Base-by-base conservation (phyloP, 2,113 vertebrate genomes). In the Cariama cristata region DNA sequence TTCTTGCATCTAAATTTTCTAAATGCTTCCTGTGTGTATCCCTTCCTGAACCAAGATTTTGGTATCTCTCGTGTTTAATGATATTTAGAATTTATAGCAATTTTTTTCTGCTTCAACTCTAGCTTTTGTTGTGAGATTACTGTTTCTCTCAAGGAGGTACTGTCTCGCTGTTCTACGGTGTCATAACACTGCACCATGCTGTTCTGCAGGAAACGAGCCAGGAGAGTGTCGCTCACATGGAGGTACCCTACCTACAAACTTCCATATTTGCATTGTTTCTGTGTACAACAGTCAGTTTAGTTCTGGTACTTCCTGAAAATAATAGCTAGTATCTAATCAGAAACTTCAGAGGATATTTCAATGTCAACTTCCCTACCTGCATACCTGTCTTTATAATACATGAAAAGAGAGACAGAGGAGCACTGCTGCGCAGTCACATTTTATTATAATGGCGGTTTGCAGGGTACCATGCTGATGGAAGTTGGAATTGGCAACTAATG, bases 151-250 rank as follows among this genome's bases (percentile, higher is more conserved):
- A 11, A 20, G 85, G 75, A 88, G 62, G 23, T 53, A 6, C 11
- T 44, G 12, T 50, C 81, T 55, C 0, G 0, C 60, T 87, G 82
- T 19, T 75, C 50, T 11, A 0, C 2, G 1, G 44, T 64, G 79
- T 69, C 24, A 12, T 56, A 60, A 1, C 45, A 6, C 13, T 19
- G 40, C 38, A 5, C 23, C 55, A 3, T 4, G 5, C 68, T 60
- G 63, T 32, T 75, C 73, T 89, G 64, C 63, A 35, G 74, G 68
- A 85, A 52, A 27, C 4, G 28, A 91, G 47, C 32, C 84, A 81
- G 76, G 68, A 53, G 9, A 38, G 16, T 15, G 55, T 8, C 33
- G 12, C 12, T 42, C 45, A 45, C 24, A 4, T 32, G 17, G 88
- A 75, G 33, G 12, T n/a, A 12, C 16, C 82, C 58, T 14, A 8